phyloP scores from a whole-genome alignment of 2,113 vertebrate genomes.

The Trogon melanurus region DNA sequence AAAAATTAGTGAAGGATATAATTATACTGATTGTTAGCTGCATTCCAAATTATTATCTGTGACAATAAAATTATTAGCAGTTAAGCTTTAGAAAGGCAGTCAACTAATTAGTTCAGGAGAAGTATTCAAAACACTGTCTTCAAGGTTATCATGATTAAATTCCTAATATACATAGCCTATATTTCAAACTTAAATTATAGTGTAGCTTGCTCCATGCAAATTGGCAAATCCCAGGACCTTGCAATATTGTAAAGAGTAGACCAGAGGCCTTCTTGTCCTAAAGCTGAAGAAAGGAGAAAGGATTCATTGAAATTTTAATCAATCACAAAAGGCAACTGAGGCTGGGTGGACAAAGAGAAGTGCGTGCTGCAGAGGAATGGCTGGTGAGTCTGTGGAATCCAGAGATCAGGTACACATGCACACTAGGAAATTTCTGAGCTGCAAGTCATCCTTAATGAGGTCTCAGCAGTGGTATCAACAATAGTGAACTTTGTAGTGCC shows the following conservation, averaged over 20 bases:
- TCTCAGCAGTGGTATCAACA: not conserved
- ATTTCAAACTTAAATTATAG: not conserved
- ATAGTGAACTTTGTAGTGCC: not conserved
- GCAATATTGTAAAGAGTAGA: not conserved
- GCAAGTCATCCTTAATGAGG: not conserved
- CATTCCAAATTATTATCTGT: slow-evolving; percentile 17
- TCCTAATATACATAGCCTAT: not conserved
- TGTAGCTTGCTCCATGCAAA: not conserved
- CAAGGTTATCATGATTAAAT: slow-evolving; percentile 15
- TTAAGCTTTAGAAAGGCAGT: slow-evolving; percentile 55
- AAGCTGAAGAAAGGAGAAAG: not conserved
- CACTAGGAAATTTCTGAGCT: not conserved
- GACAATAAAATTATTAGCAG: slow-evolving; percentile 52
- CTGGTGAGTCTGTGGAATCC: not conserved
- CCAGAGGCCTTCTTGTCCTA: not conserved
- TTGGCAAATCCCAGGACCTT: not conserved
- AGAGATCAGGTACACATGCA: not conserved
- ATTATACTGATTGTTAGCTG: slow-evolving; percentile 64
- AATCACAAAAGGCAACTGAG: not conserved
- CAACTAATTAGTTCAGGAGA: slow-evolving; percentile 58
- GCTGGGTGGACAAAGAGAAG: not conserved
- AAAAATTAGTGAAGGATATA: slow-evolving; percentile 61
- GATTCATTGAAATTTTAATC: not conserved
- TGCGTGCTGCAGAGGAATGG: not conserved
- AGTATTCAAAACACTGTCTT: slow-evolving; percentile 62